Conservation (phyloP, 2,113 vertebrate species). For the Myrmophylax atrothorax region DNA sequence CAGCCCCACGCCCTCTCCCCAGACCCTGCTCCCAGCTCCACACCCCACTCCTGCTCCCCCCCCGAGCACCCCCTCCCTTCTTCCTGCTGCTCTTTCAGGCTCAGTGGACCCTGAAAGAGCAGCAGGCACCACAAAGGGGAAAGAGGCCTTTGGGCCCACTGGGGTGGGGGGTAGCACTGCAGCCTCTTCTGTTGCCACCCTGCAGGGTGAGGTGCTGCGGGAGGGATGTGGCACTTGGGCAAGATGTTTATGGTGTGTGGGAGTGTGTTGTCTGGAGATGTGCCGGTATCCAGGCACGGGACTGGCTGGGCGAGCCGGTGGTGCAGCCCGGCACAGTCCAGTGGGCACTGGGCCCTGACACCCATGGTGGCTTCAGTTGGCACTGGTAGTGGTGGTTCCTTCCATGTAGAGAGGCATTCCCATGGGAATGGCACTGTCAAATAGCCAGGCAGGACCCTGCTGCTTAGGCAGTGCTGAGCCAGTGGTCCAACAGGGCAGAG, state of each 20-base stretch:
- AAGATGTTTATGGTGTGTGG: not conserved
- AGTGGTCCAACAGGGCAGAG: not conserved
- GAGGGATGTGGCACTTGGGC: not conserved
- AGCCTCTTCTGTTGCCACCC: not conserved
- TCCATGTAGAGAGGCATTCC: too few species aligned
- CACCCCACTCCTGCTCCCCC: not conserved
- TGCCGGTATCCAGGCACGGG: conserved; percentile 33
- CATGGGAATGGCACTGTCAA: accelerated
- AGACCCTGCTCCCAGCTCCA: not conserved
- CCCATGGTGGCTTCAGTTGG: accelerated
- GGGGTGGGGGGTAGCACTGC: accelerated
- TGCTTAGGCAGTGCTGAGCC: accelerated
- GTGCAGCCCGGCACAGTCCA: accelerated
- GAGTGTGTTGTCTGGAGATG: conserved; percentile 52
- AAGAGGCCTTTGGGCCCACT: accelerated
- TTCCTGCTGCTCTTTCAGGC: accelerated
- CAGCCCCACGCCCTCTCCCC: not conserved
- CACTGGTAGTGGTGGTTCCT: accelerated
- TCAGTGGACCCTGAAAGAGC: accelerated
- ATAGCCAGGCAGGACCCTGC: not conserved
- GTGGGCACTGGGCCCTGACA: not conserved
- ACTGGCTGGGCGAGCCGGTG: not conserved
- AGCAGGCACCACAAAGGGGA: accelerated
- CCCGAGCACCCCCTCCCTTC: accelerated
- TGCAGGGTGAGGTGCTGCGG: not conserved